phyloP scores from a whole-genome alignment of 2,113 vertebrate species.

The Pituophis catenifer region DNA sequence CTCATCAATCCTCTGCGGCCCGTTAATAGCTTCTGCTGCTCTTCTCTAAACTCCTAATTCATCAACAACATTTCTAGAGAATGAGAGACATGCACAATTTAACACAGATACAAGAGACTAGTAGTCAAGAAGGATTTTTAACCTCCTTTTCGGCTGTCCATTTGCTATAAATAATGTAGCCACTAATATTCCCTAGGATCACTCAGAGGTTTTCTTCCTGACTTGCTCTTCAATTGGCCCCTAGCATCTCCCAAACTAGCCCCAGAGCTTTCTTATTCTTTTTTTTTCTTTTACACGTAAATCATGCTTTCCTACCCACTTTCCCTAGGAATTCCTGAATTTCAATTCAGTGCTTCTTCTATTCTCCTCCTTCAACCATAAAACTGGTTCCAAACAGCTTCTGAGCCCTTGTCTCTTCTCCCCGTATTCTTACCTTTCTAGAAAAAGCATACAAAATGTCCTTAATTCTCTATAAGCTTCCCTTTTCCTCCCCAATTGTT shows the following conservation, averaged over 20 bases:
- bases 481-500: neutral
- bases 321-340: neutral
- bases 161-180: neutral
- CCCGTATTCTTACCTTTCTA: neutral
- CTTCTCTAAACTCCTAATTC: slow-evolving; percentile 31
- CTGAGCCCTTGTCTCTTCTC: neutral
- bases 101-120: slow-evolving; percentile 22
- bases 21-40: slow-evolving; percentile 33
- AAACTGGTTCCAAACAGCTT: neutral
- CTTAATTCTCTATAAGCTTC: neutral
- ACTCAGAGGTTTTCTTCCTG: neutral
- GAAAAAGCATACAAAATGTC: neutral
- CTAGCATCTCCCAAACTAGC: neutral
- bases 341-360: neutral
- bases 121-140: neutral
- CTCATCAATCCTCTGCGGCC: slow-evolving; percentile 22
- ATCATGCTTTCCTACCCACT: neutral
- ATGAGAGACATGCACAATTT: slow-evolving; percentile 18
- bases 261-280: neutral
- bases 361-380: neutral
- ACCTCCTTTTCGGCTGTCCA: neutral
- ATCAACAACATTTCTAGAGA: slow-evolving; percentile 3
- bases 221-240: neutral
- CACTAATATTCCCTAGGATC: neutral
- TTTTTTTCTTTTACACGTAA: neutral